Base-by-base conservation (phyloP, 2,797 vertebrate genomes). In the Crocodylus rhombifer region DNA sequence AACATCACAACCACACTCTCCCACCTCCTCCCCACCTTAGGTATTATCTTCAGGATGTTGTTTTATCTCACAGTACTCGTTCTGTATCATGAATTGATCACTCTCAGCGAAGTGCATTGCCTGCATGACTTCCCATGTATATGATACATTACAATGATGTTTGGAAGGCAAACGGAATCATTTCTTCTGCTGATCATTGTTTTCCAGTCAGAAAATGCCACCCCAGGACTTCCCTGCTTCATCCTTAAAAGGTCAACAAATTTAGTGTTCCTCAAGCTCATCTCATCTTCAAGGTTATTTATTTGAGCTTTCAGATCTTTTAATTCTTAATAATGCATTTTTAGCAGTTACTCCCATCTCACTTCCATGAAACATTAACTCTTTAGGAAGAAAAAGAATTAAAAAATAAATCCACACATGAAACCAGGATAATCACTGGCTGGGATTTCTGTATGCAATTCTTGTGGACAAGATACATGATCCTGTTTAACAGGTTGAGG, bases 101-200 rank as follows among this genome's bases (percentile, higher is more conserved):
- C 16, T 84, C 61, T 87, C 73, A 57, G 71, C 0, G 14, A 75
- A 82, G 56, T 5, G 74, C 17, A 82, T 36, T 2, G 1, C 63
- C 55, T 88, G 74, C 55, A 58, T 81, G 8, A 33, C 23, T 82
- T 87, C 58, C 80, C 6, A 20, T 30, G 51, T 51, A 69, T 62
- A 0, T 78, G 18, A 82, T 89, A 95, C 77, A 84, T 0, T 15
- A 2, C 81, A 51, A 17, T 14, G 33, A 91, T 62, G 84, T 93
- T 73, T 58, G 84, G 30, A 92, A 90, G 69, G 77, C 94, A 91
- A 92, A 80, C 25, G 87, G 51, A n/a, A 60, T 21, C 21, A 10
- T 51, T 91, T 82, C 58, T 92, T 33, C 51, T 64, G 25, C n/a
- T 0, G 1, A 12, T 64, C 4, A 0, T 56, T 63, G 63, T 63